Base-by-base conservation (phyloP, 2,113 vertebrate species). In the cat (Felis catus) region DNA sequence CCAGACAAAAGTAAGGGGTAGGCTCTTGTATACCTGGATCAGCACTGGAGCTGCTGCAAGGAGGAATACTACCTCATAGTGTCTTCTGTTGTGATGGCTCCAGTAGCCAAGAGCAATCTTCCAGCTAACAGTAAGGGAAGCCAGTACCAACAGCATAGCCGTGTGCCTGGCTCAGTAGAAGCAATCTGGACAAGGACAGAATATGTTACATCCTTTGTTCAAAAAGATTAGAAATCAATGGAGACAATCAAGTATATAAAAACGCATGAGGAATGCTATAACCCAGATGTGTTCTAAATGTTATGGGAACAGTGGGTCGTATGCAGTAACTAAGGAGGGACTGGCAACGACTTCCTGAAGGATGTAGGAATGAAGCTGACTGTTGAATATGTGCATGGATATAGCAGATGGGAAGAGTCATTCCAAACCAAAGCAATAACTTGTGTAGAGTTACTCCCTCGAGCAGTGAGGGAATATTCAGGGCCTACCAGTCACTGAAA, bases 201-300 rank as follows among this genome's bases (percentile, higher is more conserved):
- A 39, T 39, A 87, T 83, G 11, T 41, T 73, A 79, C 1, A 86
- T 8, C 15, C 7, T 53, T 18, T 91, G 14, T 95, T 91, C 82
- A 93, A 76, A 91, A 45, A 78, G 36, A 95, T 81, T 91, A 91
- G 55, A 85, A 81, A 66, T 78, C 71, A 53, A 11, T 91, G 41
- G 74, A 82, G 25, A 66, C 6, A 95, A n/a, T 25, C 19, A 41
- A 83, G 7, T 66, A 36, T 36, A 87, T 18, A 89, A 91, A 76
- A 85, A 5, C 7, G 33, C 27, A 63, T 19, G 41, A 65, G 5
- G 25, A 82, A 93, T 45, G 36, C 58, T 71, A 31, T 81, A 83
- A 36, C 36, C 8, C 2, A 95, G 87, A 19, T 53, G 4, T 5
- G 70, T 80, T 91, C 91, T 41, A 92, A 71, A 89, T 55, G 61